Percentiles rank a stretch among this genome's conserved stretches.
phyloP scores from a whole-genome alignment of 2,888 invertebrate species.

The Amphipoea oculea region DNA sequence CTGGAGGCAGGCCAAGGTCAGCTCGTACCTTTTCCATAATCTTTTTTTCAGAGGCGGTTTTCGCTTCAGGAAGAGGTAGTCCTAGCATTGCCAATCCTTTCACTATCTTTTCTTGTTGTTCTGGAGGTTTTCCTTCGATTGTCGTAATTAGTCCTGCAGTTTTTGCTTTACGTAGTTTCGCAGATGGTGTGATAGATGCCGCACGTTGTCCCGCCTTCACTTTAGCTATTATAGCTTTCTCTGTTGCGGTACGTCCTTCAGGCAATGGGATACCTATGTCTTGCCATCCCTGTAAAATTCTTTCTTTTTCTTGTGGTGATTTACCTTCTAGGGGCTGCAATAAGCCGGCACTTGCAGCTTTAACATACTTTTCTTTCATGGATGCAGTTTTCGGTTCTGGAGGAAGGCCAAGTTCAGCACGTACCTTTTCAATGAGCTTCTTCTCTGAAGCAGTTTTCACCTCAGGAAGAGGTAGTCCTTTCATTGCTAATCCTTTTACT shows the following conservation, averaged over 20 bases:
- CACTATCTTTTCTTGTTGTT: constrained; percentile 2
- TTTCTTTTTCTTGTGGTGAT: constrained; percentile 9
- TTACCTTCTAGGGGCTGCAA: constrained; percentile 14
- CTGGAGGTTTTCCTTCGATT: not conserved
- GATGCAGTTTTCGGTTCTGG: constrained; percentile 19
- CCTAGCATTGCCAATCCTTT: constrained; percentile 6
- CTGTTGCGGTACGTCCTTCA: constrained; percentile 4
- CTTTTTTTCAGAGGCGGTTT: not conserved
- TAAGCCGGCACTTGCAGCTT: not conserved
- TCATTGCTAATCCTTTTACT: not conserved
- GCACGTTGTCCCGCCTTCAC: not conserved
- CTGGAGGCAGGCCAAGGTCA: too few species aligned
- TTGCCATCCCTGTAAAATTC: constrained; percentile 3
- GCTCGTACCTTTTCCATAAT: too few species aligned
- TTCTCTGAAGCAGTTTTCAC: constrained; percentile 14
- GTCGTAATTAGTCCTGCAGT: not conserved
- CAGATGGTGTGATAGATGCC: not conserved
- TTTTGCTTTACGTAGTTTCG: not conserved
- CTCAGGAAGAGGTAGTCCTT: constrained; percentile 20
- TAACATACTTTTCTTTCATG: constrained; percentile 1
- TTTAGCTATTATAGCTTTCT: constrained; percentile 4
- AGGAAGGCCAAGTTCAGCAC: constrained; percentile 11
- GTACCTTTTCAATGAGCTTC: constrained; percentile 4
- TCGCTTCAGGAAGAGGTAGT: not conserved
- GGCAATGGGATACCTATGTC: constrained; percentile 14